These are phyloP conservation scores for Leptocoma aspasia DNA, from an alignment of 2,113 vertebrate genomes.

Conservation along the genomic window DNA sequence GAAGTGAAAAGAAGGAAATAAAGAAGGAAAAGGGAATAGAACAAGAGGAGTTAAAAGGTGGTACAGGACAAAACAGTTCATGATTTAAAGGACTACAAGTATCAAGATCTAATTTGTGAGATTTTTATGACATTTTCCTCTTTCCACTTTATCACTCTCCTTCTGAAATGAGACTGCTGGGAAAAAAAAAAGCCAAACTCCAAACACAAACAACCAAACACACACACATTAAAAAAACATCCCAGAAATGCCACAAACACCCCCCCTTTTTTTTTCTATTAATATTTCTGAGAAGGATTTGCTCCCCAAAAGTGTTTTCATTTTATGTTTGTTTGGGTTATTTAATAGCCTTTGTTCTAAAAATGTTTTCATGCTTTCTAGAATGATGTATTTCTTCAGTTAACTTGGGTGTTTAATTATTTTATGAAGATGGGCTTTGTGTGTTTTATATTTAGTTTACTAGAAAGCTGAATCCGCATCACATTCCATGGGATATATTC, in stretches of 20 bases:
- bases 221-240: not conserved
- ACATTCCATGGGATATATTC: not conserved
- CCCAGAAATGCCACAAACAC: not conserved
- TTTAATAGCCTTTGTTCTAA: not conserved
- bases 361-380: not conserved
- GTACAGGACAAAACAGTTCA: not conserved
- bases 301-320: not conserved
- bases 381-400: not conserved
- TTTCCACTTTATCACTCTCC: not conserved
- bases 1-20: not conserved
- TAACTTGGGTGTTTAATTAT: not conserved
- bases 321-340: not conserved
- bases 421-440: not conserved
- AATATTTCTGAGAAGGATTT: not conserved
- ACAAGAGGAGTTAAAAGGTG: not conserved
- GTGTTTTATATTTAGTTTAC: not conserved
- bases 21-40: not conserved
- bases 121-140: not conserved
- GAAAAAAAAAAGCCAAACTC: not conserved
- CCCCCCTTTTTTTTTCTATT: fast-evolving
- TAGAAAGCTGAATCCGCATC: not conserved
- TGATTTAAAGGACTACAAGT: not conserved
- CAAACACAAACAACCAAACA: not conserved
- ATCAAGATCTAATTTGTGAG: not conserved
- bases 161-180: not conserved